Evolutionary conservation across 2,113 vertebrate genomes (phyloP).

Genomic region (Electrona antarctica): DNA sequence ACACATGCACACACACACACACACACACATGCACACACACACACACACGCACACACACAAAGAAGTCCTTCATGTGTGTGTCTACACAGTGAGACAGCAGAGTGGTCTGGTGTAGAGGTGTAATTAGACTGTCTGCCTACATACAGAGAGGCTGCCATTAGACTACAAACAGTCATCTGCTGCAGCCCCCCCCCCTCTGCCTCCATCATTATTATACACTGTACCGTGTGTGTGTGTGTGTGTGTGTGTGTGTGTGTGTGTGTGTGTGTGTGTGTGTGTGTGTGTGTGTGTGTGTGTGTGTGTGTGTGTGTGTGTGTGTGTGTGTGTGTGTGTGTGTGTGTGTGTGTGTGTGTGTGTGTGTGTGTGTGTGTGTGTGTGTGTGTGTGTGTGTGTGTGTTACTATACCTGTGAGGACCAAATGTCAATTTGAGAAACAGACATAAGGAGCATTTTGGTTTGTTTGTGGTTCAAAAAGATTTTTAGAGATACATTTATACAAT

Average conservation of each 20-base stretch:
- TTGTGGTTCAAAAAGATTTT: too few species aligned
- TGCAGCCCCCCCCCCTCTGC: slow-evolving; percentile 25
- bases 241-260: slow-evolving; percentile 12
- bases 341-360: slow-evolving; percentile 30
- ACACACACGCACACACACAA: slow-evolving; percentile 31
- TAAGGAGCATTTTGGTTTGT: too few species aligned
- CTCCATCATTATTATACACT: slow-evolving; percentile 51
- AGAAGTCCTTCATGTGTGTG: slow-evolving; percentile 55
- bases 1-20: background rate
- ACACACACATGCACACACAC: background rate
- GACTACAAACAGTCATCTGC: slow-evolving; percentile 61
- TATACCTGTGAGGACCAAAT: too few species aligned
- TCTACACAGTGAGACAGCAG: slow-evolving; percentile 63
- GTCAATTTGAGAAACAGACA: too few species aligned
- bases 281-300: slow-evolving; percentile 5
- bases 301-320: slow-evolving; percentile 29
- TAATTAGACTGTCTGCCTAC: slow-evolving; percentile 71
- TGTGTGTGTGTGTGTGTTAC: slow-evolving; percentile 17
- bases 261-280: background rate
- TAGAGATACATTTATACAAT: too few species aligned
- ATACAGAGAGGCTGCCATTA: slow-evolving; percentile 50
- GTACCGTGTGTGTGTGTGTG: slow-evolving; percentile 27
- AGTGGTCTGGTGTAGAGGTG: slow-evolving; percentile 50
- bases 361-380: slow-evolving; percentile 27
- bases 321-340: slow-evolving; percentile 19